Evolutionary conservation across 1,140 invertebrate genomes (phyloP).

Genomic region (Drosophila triauraria): DNA sequence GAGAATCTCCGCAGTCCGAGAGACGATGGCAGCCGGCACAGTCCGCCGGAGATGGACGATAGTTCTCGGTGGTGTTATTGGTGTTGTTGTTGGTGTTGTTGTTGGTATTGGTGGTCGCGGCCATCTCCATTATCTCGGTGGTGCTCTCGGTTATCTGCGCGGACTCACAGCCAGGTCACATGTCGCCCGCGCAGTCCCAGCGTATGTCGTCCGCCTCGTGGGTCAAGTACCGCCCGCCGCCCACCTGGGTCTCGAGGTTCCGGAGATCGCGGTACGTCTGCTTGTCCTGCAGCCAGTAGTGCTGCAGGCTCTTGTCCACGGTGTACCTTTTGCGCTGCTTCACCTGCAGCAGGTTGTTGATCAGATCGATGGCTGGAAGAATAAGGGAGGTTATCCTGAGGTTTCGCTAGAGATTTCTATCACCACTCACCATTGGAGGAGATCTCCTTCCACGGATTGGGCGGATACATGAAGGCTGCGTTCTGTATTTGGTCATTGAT

Average conservation of each 20-base stretch:
- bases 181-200: constrained; percentile 89
- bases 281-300: constrained; percentile 98
- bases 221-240: constrained; percentile 94
- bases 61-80: constrained; percentile 49
- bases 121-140: constrained; percentile 15
- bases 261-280: constrained; percentile 98
- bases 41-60: constrained; percentile 54
- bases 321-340: constrained; percentile 98
- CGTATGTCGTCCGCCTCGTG: constrained; percentile 98
- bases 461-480: constrained; percentile 99
- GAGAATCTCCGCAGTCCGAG: constrained; percentile 54
- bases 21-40: constrained; percentile 74
- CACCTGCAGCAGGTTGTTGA: constrained; percentile 99
- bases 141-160: constrained; percentile 10
- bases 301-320: constrained; percentile 97
- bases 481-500: constrained; percentile 99
- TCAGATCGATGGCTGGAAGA: constrained; percentile 96
- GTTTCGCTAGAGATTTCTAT: constrained; percentile 26
- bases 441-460: constrained; percentile 99
- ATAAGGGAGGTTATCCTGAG: background rate
- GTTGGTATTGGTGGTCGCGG: background rate
- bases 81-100: constrained; percentile 13
- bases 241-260: constrained; percentile 93
- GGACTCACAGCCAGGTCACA: constrained; percentile 72
- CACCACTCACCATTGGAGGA: constrained; percentile 93